Percentiles rank a stretch among this genome's conserved stretches.
phyloP scores from a whole-genome alignment of 2,113 vertebrate genomes.

The Passer domesticus region DNA sequence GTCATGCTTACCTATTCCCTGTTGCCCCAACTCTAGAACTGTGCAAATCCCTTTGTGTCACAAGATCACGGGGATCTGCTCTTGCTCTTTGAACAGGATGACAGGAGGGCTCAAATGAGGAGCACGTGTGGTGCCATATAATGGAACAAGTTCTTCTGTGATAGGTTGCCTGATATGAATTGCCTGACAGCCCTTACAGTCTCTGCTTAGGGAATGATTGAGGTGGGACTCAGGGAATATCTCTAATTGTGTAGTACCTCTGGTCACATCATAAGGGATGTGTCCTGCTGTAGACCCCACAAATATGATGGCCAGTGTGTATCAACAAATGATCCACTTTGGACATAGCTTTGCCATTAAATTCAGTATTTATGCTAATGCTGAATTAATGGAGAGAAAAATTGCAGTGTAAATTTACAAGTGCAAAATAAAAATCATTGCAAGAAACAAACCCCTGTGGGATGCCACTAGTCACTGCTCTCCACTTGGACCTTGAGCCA shows the following conservation, averaged over 20 bases:
- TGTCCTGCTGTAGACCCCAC: background rate
- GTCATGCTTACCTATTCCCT: background rate
- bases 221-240: background rate
- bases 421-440: background rate
- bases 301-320: background rate
- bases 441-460: background rate
- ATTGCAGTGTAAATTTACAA: background rate
- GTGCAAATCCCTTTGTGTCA: background rate
- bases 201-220: background rate
- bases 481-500: background rate
- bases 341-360: background rate
- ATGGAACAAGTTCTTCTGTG: background rate
- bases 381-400: background rate
- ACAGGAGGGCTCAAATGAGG: background rate
- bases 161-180: background rate
- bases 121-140: accelerated
- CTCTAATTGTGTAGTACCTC: background rate
- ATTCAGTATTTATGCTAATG: background rate
- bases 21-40: background rate
- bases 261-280: background rate
- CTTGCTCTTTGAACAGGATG: background rate
- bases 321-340: background rate
- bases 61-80: accelerated
- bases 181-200: background rate
- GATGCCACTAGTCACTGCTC: accelerated